These are phyloP conservation scores for Leptoclinus maculatus DNA, from an alignment of 2,797 vertebrate species.

Conservation along the genomic window DNA sequence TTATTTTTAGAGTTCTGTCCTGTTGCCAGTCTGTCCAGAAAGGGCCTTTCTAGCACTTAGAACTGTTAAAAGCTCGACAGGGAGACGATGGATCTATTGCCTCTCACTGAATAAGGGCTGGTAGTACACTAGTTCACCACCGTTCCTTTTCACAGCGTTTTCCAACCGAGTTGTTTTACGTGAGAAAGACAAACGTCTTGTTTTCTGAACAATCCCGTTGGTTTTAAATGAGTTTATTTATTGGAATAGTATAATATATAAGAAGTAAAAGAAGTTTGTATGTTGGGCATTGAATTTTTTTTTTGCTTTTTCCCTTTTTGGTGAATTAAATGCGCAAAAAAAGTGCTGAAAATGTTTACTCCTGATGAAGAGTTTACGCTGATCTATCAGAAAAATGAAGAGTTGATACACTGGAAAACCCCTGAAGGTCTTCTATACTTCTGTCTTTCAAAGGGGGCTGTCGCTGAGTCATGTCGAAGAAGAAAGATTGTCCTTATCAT, in stretches of 20 bases:
- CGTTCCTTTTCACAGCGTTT: slow-evolving; percentile 53
- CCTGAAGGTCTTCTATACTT: slow-evolving; percentile 28
- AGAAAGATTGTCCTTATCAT: slow-evolving; percentile 53
- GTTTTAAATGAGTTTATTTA: slow-evolving; percentile 60
- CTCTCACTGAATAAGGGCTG: slow-evolving; percentile 82
- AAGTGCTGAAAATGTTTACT: slow-evolving; percentile 69
- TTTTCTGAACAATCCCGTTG: slow-evolving; percentile 48
- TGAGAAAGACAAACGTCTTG: slow-evolving; percentile 6
- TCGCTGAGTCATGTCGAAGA: slow-evolving; percentile 22
- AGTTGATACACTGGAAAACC: slow-evolving; percentile 71
- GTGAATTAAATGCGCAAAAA: slow-evolving; percentile 45
- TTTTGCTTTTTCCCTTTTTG: slow-evolving; percentile 18
- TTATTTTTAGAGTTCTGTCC: slow-evolving; percentile 46
- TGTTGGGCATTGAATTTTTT: slow-evolving; percentile 58
- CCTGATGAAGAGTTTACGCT: slow-evolving; percentile 74
- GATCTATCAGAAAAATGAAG: slow-evolving; percentile 44
- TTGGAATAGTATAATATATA: slow-evolving; percentile 18
- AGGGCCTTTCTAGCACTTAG: slow-evolving; percentile 68
- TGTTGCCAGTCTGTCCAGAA: slow-evolving; percentile 33
- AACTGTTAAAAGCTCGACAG: slow-evolving; percentile 40
- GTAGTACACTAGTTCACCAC: slow-evolving; percentile 75
- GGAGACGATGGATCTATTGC: slow-evolving; percentile 58
- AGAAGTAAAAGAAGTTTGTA: slow-evolving; percentile 31
- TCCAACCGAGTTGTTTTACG: slow-evolving; percentile 44
- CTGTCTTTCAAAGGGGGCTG: slow-evolving; percentile 32